phyloP scores from a whole-genome alignment of 30 jellyfish, hydroid and myxozoan genomes.

The Cassiopea xamachana region DNA sequence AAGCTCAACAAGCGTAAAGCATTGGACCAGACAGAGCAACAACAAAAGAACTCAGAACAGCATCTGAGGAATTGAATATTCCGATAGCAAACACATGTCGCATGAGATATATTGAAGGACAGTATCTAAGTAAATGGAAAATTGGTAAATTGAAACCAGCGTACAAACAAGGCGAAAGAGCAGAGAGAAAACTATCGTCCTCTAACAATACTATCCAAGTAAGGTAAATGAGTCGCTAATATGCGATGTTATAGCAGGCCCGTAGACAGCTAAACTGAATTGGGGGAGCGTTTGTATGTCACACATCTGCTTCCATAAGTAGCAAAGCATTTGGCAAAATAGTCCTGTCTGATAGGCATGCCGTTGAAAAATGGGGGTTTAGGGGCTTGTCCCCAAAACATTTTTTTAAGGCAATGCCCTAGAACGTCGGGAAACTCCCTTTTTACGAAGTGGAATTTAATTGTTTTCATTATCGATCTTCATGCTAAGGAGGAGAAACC shows the following conservation, averaged over 20 bases:
- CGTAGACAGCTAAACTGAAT: too few species aligned
- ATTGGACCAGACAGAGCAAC: neutral
- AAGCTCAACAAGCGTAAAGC: neutral
- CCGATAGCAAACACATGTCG: constrained; percentile 13
- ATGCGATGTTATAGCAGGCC: neutral
- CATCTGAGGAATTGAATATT: constrained; percentile 20
- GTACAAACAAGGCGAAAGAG: constrained; percentile 37
- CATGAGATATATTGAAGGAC: constrained; percentile 17
- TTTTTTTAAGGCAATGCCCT: too few species aligned
- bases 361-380: too few species aligned
- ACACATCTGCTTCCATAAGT: too few species aligned
- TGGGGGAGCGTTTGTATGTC: too few species aligned
- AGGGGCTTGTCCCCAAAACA: too few species aligned
- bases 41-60: constrained; percentile 16
- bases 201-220: constrained; percentile 28
- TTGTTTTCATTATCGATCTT: too few species aligned
- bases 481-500: too few species aligned
- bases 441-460: too few species aligned
- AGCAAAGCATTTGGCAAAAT: too few species aligned
- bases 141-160: constrained; percentile 48
- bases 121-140: constrained; percentile 26
- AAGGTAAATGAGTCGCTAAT: constrained; percentile 7
- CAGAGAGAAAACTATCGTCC: constrained; percentile 7
- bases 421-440: too few species aligned
- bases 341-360: too few species aligned